Evolutionary conservation across 2,888 invertebrate genomes (phyloP).

Genomic region (Pilophorus perplexus): DNA sequence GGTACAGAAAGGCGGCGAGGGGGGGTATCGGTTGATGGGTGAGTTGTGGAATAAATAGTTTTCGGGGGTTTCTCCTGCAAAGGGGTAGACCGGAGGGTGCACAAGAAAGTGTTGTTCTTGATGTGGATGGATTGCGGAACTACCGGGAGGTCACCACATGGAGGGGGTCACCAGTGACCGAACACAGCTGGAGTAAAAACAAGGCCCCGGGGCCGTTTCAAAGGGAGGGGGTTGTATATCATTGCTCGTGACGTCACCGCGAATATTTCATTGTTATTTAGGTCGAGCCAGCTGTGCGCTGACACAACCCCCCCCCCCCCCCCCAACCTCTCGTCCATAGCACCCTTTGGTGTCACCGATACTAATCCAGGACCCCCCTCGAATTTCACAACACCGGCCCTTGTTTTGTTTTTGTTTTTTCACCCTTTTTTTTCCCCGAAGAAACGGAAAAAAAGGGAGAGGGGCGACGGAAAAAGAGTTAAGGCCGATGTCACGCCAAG

Average conservation of each 20-base stretch:
- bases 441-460: not conserved
- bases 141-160: too few species aligned
- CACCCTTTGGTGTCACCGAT: not conserved
- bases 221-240: constrained; percentile 22
- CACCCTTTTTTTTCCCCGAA: not conserved
- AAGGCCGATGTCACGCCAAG: not conserved
- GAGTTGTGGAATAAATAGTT: too few species aligned
- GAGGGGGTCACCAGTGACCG: too few species aligned
- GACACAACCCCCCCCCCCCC: constrained; percentile 12
- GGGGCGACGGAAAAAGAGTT: not conserved
- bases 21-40: too few species aligned
- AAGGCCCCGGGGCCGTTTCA: not conserved
- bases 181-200: constrained; percentile 21
- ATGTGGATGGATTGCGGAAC: constrained; percentile 14
- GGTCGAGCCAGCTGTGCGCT: constrained; percentile 32
- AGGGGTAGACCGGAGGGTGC: too few species aligned
- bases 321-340: not conserved
- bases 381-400: not conserved
- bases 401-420: not conserved
- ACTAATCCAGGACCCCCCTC: constrained; percentile 2
- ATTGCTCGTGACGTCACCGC: constrained; percentile 37
- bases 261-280: constrained; percentile 39
- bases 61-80: too few species aligned
- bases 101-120: constrained; percentile 1
- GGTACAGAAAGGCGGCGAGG: too few species aligned